Conservation (phyloP, 2,113 vertebrate genomes). For the Oreocharis arfaki region DNA sequence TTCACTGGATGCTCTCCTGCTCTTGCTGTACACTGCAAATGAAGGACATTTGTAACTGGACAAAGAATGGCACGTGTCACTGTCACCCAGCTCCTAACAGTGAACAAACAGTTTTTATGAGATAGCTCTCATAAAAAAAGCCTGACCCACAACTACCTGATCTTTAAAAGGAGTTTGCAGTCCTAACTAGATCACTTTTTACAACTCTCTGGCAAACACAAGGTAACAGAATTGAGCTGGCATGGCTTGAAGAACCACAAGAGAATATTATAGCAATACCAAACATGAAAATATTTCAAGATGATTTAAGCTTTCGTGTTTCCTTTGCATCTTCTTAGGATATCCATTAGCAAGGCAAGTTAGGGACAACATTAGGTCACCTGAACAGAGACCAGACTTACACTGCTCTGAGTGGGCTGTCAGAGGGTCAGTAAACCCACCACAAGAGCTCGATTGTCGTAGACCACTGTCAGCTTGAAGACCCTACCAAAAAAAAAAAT, state of each 20-base stretch:
- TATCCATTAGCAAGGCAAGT: neutral
- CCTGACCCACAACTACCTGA: neutral
- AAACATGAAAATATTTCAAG: neutral
- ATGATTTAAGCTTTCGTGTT: neutral
- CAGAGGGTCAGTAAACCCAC: slow-evolving; percentile 83
- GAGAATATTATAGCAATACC: neutral
- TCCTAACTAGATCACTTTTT: neutral
- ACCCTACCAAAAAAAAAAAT: neutral
- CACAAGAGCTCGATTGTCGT: slow-evolving; percentile 81
- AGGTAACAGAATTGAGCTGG: neutral
- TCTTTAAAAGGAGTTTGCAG: neutral
- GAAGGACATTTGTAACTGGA: neutral
- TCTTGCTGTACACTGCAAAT: slow-evolving; percentile 74
- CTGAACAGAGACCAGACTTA: slow-evolving; percentile 60
- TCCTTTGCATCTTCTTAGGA: neutral
- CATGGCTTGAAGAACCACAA: neutral
- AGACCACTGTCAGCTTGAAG: slow-evolving; percentile 72
- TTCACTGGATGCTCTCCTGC: slow-evolving; percentile 76
- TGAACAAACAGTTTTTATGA: neutral
- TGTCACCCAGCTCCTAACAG: neutral
- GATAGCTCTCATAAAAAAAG: neutral
- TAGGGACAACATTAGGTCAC: neutral
- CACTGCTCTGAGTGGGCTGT: slow-evolving; percentile 79
- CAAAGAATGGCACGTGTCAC: neutral
- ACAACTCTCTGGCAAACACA: neutral